Base-by-base conservation (phyloP, 2,113 vertebrate species). In the Accipiter virgatus region DNA sequence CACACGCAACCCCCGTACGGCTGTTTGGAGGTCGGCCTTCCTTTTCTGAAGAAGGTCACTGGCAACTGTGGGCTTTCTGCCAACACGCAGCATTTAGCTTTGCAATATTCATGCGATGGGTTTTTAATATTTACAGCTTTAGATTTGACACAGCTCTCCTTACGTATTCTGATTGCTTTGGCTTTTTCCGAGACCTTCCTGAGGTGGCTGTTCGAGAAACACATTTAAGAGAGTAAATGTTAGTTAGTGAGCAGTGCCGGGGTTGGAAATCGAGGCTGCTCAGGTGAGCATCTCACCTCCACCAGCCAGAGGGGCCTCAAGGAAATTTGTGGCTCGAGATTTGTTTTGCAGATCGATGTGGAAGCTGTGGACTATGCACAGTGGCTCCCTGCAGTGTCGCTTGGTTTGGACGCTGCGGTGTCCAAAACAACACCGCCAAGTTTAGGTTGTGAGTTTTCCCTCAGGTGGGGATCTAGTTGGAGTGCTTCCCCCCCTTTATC, bases 101-200 rank as follows among this genome's bases (percentile, higher is more conserved):
- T 97, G 94, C 95, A 97, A 95, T 97, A 96, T 94, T 96, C 89
- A 95, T 95, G 84, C 12, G 4, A 85, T 55, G 59, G 91, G 66
- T 82, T 96, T 97, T 96, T 95, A 97, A 96, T 97, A 97, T 95
- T 97, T 96, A 97, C 91, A 91, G 93, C 84, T 95, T 91, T 80
- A 91, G 94, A 91, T 96, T 83, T 96, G 91, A 96, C 93, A 87
- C 94, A 95, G 91, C 84, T 94, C 89, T 95, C 74, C 50, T 93
- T 73, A 65, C 0, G 1, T 93, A 88, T 89, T 95, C 92, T 97
- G 95, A 95, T 95, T 95, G 91, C 93, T 85, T 96, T 96, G 89
- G 97, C 94, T 95, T 96, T 96, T 96, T 91, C 78, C 0, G 4
- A 96, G 94, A 94, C 94, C 93, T 97, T 96, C 58, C 62, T 4